Evolutionary conservation across 2,113 vertebrate genomes (phyloP).

Genomic region (Melanerpes aurifrons): DNA sequence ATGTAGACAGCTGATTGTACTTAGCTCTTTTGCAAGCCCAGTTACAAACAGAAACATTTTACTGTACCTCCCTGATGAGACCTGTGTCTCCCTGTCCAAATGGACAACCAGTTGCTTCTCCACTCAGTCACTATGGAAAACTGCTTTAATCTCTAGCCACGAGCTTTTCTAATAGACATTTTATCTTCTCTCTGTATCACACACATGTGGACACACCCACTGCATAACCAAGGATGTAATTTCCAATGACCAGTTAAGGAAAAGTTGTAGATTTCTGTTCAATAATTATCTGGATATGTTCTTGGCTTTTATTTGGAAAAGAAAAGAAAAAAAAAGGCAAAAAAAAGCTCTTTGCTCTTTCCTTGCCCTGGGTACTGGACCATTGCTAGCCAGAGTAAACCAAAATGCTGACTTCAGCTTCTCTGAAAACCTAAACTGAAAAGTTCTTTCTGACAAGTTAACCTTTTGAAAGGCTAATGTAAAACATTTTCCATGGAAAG

Average conservation of each 20-base stretch:
- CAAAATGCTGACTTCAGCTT: background rate
- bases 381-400: rapidly evolving
- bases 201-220: background rate
- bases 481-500: background rate
- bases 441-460: background rate
- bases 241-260: background rate
- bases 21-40: background rate
- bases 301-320: background rate
- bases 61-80: background rate
- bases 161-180: background rate
- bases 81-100: background rate
- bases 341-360: background rate
- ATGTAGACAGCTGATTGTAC: background rate
- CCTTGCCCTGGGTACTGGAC: background rate
- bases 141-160: background rate
- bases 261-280: background rate
- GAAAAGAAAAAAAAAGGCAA: background rate
- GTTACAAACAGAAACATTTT: background rate
- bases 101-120: background rate
- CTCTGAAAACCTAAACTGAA: background rate
- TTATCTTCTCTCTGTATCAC: background rate
- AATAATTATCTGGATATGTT: background rate
- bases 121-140: background rate
- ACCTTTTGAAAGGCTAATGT: background rate
- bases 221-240: background rate